Conservation (phyloP, 2,888 invertebrate species). For the Sepioteuthis lessoniana region DNA sequence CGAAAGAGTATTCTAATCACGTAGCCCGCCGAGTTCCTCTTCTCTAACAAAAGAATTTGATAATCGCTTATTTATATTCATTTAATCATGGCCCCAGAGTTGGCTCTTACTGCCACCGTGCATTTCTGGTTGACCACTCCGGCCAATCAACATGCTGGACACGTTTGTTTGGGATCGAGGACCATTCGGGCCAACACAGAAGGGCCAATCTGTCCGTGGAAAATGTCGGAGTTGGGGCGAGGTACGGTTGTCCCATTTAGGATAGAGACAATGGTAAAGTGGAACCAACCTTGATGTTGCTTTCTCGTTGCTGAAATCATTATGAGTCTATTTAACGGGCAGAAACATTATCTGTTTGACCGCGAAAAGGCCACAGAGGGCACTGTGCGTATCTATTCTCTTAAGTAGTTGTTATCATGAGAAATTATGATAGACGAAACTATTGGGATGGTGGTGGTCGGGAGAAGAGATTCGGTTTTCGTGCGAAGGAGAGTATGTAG, state of each 20-base stretch:
- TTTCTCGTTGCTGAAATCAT: neutral
- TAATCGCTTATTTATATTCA: slow-evolving; percentile 47
- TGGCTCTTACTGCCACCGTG: slow-evolving; percentile 16
- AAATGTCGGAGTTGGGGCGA: slow-evolving; percentile 4
- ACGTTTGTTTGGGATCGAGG: neutral
- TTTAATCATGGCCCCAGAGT: slow-evolving; percentile 24
- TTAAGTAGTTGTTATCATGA: neutral
- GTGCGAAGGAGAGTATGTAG: neutral
- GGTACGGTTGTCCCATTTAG: neutral
- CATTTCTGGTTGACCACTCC: slow-evolving; percentile 7
- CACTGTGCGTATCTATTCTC: neutral
- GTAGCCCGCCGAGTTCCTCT: neutral
- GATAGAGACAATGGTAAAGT: neutral
- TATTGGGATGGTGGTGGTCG: too few relatives aligned
- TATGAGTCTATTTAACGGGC: neutral
- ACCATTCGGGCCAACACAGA: slow-evolving; percentile 23
- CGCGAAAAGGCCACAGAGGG: neutral
- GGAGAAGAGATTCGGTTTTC: neutral
- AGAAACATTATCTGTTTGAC: neutral
- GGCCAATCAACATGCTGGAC: neutral
- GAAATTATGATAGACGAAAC: neutral
- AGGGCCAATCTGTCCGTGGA: neutral
- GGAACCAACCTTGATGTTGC: neutral
- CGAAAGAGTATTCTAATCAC: neutral
- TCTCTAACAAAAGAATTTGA: slow-evolving; percentile 36